These are phyloP conservation scores for Oncorhynchus gorbuscha DNA, from an alignment of 2,113 vertebrate species.

Conservation along the genomic window DNA sequence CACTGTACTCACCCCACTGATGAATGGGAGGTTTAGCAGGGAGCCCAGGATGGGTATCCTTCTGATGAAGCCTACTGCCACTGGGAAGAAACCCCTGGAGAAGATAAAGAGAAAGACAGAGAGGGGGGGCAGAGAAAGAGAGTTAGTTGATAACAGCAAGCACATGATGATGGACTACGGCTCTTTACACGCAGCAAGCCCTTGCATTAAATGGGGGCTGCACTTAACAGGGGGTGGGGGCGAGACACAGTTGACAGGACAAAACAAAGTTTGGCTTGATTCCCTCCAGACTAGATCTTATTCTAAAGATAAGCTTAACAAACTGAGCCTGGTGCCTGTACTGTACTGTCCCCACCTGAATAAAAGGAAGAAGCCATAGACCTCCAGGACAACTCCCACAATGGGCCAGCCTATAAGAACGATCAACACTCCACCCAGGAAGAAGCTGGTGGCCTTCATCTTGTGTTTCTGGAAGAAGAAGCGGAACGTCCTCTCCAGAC, in stretches of 20 bases:
- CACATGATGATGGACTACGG: neutral
- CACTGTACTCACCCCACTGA: slow-evolving; percentile 86
- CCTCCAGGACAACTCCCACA: slow-evolving; percentile 91
- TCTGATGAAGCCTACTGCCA: slow-evolving; percentile 93
- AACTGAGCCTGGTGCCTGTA: neutral
- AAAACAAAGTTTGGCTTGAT: neutral
- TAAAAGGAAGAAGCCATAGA: slow-evolving; percentile 96
- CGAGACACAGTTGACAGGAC: neutral
- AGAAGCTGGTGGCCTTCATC: slow-evolving; percentile 94
- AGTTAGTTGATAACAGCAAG: neutral
- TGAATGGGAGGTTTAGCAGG: slow-evolving; percentile 95
- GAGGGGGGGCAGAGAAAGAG: neutral
- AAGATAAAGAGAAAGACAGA: slow-evolving; percentile 11
- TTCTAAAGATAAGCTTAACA: neutral
- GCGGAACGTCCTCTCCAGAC: slow-evolving; percentile 94
- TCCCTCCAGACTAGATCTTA: neutral
- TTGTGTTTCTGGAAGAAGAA: slow-evolving; percentile 99
- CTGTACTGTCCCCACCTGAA: slow-evolving; percentile 81
- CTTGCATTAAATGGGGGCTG: too few species aligned
- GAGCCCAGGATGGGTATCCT: slow-evolving; percentile 94
- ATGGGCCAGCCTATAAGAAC: slow-evolving; percentile 97
- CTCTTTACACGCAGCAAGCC: neutral
- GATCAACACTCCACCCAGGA: slow-evolving; percentile 91
- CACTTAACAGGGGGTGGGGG: neutral
- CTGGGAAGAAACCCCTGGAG: slow-evolving; percentile 95